These are phyloP conservation scores for Zosterops hypoxanthus DNA, from an alignment of 2,113 vertebrate species.

Conservation along the genomic window DNA sequence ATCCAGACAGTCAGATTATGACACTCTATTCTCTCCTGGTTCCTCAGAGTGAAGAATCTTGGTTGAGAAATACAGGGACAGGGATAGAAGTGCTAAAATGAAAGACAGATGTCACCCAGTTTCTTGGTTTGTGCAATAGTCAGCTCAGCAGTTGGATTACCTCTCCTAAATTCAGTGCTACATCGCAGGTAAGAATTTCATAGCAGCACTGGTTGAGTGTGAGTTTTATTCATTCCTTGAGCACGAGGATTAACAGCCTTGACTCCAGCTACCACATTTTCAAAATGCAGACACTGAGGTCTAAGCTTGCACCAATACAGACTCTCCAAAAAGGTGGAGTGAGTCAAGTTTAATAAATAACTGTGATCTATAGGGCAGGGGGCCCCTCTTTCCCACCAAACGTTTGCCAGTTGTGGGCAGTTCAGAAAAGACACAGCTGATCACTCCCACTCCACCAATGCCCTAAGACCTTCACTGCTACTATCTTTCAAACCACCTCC, in stretches of 20 bases:
- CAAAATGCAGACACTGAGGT: background rate
- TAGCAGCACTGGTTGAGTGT: background rate
- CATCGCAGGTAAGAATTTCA: background rate
- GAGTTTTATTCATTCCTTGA: background rate
- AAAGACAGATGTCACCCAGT: background rate
- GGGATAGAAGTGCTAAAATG: background rate
- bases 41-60: background rate
- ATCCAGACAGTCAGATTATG: background rate
- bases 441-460: background rate
- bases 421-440: background rate
- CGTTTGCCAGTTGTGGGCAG: background rate
- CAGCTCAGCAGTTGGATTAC: background rate
- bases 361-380: background rate
- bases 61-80: background rate
- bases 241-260: accelerated
- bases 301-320: background rate
- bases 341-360: background rate
- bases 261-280: background rate
- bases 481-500: background rate
- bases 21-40: background rate
- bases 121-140: background rate
- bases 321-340: background rate
- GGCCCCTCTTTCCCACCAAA: background rate
- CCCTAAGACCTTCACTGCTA: background rate
- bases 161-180: background rate